phyloP scores from a whole-genome alignment of 2,888 invertebrate genomes.

The Allolobophora icterica region DNA sequence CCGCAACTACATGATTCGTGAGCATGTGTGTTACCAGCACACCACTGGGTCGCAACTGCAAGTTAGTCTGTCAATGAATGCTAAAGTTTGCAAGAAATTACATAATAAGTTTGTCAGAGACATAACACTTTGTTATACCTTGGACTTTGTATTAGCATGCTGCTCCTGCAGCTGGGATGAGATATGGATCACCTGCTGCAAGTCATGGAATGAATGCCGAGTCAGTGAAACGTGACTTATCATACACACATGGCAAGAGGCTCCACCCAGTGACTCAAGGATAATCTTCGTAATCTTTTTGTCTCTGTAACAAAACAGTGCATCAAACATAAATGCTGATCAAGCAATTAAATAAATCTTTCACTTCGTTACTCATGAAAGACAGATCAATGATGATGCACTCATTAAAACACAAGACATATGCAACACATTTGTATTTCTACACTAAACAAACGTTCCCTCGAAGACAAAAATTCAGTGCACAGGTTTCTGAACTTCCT shows the following conservation, averaged over 20 bases:
- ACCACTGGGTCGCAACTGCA: not conserved
- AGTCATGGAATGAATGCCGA: conserved; percentile 3
- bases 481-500: too few relatives aligned
- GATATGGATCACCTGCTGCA: not conserved
- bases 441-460: not conserved
- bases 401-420: not conserved
- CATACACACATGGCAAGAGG: not conserved
- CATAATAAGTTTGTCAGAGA: not conserved
- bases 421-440: not conserved
- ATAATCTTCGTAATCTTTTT: not conserved
- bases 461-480: too few relatives aligned
- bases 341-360: not conserved
- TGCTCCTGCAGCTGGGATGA: not conserved
- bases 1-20: not conserved
- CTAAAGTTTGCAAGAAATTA: not conserved
- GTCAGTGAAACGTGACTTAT: not conserved
- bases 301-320: not conserved
- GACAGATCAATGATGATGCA: not conserved
- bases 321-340: not conserved
- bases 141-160: not conserved
- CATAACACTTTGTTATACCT: not conserved
- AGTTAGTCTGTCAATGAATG: not conserved
- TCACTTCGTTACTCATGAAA: not conserved
- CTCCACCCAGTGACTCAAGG: not conserved
- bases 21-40: not conserved